Evolutionary conservation across 2,797 vertebrate species (phyloP).

Genomic region (Tolypeutes matacus): DNA sequence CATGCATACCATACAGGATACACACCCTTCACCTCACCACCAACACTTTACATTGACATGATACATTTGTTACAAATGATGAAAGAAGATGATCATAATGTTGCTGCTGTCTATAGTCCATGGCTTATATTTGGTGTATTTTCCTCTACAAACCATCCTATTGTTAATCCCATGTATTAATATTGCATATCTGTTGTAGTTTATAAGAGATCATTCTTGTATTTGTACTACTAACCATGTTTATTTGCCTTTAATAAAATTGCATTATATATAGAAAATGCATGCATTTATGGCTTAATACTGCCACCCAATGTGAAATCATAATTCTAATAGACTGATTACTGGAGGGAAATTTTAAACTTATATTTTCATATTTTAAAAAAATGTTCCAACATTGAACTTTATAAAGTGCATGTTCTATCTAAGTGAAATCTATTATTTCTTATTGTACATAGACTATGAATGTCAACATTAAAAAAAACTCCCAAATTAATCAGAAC

Average conservation of each 20-base stretch:
- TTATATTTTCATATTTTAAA: background rate
- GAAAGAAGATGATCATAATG: too few species aligned
- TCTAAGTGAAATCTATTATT: background rate
- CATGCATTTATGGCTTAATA: background rate
- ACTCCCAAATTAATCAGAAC: background rate
- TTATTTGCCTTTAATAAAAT: background rate
- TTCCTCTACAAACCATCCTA: too few species aligned
- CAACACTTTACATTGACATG: too few species aligned
- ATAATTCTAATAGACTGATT: background rate
- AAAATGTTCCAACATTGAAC: background rate
- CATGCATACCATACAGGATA: too few species aligned
- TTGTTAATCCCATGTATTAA: too few species aligned
- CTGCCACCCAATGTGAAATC: background rate
- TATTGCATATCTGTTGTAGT: too few species aligned
- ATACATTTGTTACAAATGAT: too few species aligned
- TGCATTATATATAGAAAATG: background rate
- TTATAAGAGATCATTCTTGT: too few species aligned
- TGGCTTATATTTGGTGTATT: too few species aligned
- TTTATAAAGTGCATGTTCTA: constrained; percentile 20
- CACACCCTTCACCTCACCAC: too few species aligned
- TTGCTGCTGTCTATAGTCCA: too few species aligned
- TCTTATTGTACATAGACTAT: constrained; percentile 46
- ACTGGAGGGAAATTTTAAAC: background rate
- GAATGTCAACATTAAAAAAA: background rate
- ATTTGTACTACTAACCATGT: background rate